Evolutionary conservation across 2,113 vertebrate genomes (phyloP), one percentile per base, ranked within the genome.

Genomic region (Clupea harengus): DNA sequence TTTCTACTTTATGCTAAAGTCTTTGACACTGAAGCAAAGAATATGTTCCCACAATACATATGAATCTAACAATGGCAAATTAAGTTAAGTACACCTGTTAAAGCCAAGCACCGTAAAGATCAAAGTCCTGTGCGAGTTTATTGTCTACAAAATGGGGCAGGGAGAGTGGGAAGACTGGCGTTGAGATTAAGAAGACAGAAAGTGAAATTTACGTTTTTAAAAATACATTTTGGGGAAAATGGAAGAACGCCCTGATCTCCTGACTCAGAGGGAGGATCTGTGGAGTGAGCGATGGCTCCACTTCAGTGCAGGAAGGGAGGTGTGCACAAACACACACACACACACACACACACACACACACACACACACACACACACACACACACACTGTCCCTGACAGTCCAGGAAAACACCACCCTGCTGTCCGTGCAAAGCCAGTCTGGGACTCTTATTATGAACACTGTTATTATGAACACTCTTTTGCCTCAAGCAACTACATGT

Each of bases 351-450:
- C n/a, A n/a, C n/a, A n/a, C n/a, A n/a, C n/a, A n/a, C n/a, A n/a
- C n/a, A n/a, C n/a, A n/a, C n/a, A n/a, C n/a, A n/a, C n/a, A n/a
- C n/a, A n/a, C n/a, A n/a, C n/a, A n/a, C n/a, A n/a, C n/a, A n/a
- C n/a, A n/a, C n/a, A n/a, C n/a, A n/a, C n/a, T n/a, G n/a, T 39
- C 3, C 32, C 72, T 44, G 72, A 32, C 72, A 44, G 9, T 32
- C 32, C 72, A 78, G 32, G 72, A 78, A 78, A 78, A 5, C 72
- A 78, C 72, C 72, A 39, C 72, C 72, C 10, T 72, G 25, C 72
- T 78, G 28, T 44, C 72, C 13, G 28, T 2, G 11, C 72, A 78
- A 78, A 15, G 13, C 72, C 13, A 44, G 3, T 32, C 72, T 78
- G 72, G 25, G 39, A 13, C 9, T 78, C 25, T 39, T 8, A 18